Base-by-base conservation (phyloP, 2,113 vertebrate species). In the Spea multiplicata region DNA sequence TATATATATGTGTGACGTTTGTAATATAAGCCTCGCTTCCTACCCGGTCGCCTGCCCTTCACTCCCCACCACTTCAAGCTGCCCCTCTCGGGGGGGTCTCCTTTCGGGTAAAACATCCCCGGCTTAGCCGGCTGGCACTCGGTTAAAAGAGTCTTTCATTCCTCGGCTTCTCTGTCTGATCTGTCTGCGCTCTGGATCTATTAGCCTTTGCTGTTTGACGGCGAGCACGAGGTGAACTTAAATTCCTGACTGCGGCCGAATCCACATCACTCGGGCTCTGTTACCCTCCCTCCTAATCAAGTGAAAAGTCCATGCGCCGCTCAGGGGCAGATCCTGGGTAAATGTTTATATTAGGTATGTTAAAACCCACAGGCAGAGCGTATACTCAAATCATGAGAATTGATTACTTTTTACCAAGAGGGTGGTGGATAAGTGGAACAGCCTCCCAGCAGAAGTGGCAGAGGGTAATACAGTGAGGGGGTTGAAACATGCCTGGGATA, bases 81-180 rank as follows among this genome's bases (percentile, higher is more conserved):
- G 30, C 55, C 61, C 44, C 55, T 13, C 57, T 49, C 4, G 44
- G 13, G 67, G 30, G 70, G 62, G 75, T 45, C 66, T 61, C 17
- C 10, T n/a, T 44, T 50, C 45, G 47, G 64, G 76, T 78, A 71
- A 61, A 46, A 52, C 67, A 61, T 70, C 69, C 52, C 59, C 10
- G 30, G 76, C 66, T 71, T 71, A 71, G 67, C 8, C 55, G 67
- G 64, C 64, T 71, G 76, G 76, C 76, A 78, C 67, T 0, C 17
- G 67, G 45, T 78, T 78, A 78, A 77, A 78, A 70, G 75, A 69
- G 52, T 66, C 75, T 76, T 76, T 78, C 76, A 78, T 71, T 71
- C 75, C 16, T 17, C 47, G 10, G 52, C 76, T 71, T 8, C 66
- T 30, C 53, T 16, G 49, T 69, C 75, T 47, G 44, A 76, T 69